These are phyloP conservation scores for Apodemus speciosus DNA, from an alignment of 2,113 vertebrate genomes.

Conservation along the genomic window DNA sequence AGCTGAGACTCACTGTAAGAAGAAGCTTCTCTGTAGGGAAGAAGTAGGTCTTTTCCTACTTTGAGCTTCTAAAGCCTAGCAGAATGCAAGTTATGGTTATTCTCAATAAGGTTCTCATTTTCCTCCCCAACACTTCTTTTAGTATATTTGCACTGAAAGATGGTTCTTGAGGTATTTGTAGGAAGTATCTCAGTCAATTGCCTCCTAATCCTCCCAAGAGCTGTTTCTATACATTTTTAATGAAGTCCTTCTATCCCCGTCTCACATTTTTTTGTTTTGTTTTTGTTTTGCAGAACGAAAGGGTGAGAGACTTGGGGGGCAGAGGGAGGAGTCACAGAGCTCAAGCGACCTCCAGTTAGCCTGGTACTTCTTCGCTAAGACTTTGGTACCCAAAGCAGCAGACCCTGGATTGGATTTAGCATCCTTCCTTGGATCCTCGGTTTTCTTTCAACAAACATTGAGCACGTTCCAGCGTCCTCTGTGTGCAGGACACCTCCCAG, in stretches of 20 bases:
- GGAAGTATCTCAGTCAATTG: constrained; percentile 5
- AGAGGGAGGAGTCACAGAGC: neutral
- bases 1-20: constrained; percentile 33
- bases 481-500: neutral
- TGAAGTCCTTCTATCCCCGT: neutral
- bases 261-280: constrained; percentile 8
- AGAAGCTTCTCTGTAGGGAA: too few species aligned
- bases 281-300: constrained; percentile 66
- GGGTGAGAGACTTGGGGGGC: neutral
- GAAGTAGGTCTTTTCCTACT: constrained; percentile 62
- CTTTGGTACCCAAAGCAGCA: constrained; percentile 70
- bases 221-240: constrained; percentile 38
- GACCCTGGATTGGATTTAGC: constrained; percentile 58
- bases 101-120: neutral
- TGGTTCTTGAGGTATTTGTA: constrained; percentile 14
- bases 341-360: constrained; percentile 3
- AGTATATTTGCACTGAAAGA: neutral
- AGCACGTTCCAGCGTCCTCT: neutral
- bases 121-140: neutral
- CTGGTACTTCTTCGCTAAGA: constrained; percentile 10
- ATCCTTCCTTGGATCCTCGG: constrained; percentile 52
- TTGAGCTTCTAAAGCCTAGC: constrained; percentile 30
- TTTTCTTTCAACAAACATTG: constrained; percentile 42
- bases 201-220: neutral
- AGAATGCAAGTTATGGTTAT: constrained; percentile 36